A percentile compares a stretch with the other conserved stretches of the same genome.
Evolutionary conservation across 2,888 invertebrate genomes (phyloP).

Genomic region (Physocephala rufipes): DNA sequence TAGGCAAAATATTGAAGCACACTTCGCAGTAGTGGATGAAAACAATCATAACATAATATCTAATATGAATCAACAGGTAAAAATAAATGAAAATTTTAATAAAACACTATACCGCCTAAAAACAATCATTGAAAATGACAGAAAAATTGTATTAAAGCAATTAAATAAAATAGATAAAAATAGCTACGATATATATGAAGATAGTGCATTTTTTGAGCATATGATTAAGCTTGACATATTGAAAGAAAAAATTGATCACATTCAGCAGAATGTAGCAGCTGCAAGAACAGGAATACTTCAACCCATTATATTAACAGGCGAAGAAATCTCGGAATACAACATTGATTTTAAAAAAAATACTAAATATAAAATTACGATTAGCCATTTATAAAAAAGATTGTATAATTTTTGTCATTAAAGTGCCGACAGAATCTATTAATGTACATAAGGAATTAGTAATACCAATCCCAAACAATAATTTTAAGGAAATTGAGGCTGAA

Average conservation of each 20-base stretch:
- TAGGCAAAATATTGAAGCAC: no score
- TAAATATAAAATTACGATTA: no score
- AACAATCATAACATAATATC: no score
- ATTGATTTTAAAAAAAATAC: no score
- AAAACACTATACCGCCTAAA: no score
- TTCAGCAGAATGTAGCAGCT: constrained; percentile 30
- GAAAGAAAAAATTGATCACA: constrained; percentile 25
- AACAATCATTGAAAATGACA: no score
- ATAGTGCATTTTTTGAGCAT: background rate
- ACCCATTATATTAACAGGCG: constrained; percentile 34
- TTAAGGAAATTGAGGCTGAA: constrained; percentile 11
- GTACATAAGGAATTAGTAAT: constrained; percentile 27
- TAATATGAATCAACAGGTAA: no score
- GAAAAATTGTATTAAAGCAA: no score
- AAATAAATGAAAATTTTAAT: no score
- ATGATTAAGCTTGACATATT: constrained; percentile 30
- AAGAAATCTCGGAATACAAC: constrained; percentile 28
- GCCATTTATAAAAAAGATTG: no score
- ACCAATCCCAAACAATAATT: constrained; percentile 32
- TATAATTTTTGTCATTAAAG: no score
- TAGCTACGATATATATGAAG: constrained; percentile 36
- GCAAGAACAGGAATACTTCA: constrained; percentile 33
- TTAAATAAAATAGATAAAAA: constrained; percentile 40
- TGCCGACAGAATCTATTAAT: constrained; percentile 2
- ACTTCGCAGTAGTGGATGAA: no score